These are phyloP conservation scores for Pangasius macronema DNA, from an alignment of 2,797 vertebrate genomes.

Conservation along the genomic window DNA sequence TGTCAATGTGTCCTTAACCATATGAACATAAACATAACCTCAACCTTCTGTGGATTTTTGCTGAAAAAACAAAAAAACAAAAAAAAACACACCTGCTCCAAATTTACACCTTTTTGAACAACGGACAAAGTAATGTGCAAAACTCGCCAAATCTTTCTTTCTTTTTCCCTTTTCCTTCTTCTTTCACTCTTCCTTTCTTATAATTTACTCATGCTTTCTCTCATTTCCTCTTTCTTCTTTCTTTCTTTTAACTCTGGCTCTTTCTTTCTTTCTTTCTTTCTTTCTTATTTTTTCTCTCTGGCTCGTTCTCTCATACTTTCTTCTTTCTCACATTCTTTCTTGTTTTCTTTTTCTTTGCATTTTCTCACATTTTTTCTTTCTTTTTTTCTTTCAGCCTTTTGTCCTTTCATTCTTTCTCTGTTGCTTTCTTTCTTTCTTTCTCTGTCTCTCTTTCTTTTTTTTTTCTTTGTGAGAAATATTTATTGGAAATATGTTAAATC, in stretches of 20 bases:
- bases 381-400: neutral
- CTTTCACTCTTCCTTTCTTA: neutral
- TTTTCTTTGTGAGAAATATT: neutral
- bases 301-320: no score
- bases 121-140: neutral
- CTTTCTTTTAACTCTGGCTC: neutral
- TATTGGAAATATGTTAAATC: neutral
- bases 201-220: no score
- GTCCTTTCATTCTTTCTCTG: neutral
- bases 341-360: neutral
- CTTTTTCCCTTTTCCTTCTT: conserved; percentile 18
- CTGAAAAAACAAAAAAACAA: no score
- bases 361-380: neutral
- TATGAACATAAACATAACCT: neutral
- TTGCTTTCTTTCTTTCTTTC: no score
- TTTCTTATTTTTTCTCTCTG: no score
- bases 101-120: no score
- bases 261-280: neutral
- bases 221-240: neutral
- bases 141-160: conserved; percentile 43
- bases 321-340: neutral
- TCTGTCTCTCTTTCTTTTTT: neutral
- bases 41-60: neutral
- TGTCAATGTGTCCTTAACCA: neutral
- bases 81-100: no score